Base-by-base conservation (phyloP, 2,113 vertebrate species). In the Salminus brasiliensis region DNA sequence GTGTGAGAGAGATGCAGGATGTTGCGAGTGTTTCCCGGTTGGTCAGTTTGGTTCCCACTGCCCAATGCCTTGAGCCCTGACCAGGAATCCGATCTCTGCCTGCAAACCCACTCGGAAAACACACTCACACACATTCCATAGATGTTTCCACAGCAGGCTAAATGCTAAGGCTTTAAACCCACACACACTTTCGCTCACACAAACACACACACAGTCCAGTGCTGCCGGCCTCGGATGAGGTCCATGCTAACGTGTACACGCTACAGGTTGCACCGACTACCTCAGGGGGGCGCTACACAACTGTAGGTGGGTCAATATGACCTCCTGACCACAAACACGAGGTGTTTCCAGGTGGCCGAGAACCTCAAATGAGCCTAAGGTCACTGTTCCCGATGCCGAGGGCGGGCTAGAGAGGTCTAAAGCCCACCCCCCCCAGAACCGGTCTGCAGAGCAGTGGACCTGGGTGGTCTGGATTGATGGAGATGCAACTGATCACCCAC, bases 111-210 rank as follows among this genome's bases (percentile, higher is more conserved):
- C 65, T 45, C 66, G 32, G 53, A 43, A 70, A 43, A 67, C 68
- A 49, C 43, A 30, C 43, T 21, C 45, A 49, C 18, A 82, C 47
- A 82, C 68, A 82, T 47, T 70, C 76, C 70, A n/a, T 8, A 67
- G 30, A 82, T 82, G 30, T 59, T 52, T 68, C 47, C 32, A 62
- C 53, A 65, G 57, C 47, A 77, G n/a, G 60, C 25, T 63, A 39
- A 30, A 32, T 53, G 59, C 29, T 62, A 76, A 66, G 21, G 62
- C 60, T 36, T 66, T 63, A 62, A 74, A n/a, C n/a, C n/a, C 80
- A 53, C 69, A 73, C 71, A 59, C 43, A 49, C 71, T 55, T 29
- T 39, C 39, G 43, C 47, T 29, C 69, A 72, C 41, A 53, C 55
- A 72, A 25, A 80, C 43, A 63, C 41, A 11, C 59, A 16, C 9